Evolutionary conservation across 1,140 invertebrate species (phyloP).

Genomic region (Drosophila obscura): DNA sequence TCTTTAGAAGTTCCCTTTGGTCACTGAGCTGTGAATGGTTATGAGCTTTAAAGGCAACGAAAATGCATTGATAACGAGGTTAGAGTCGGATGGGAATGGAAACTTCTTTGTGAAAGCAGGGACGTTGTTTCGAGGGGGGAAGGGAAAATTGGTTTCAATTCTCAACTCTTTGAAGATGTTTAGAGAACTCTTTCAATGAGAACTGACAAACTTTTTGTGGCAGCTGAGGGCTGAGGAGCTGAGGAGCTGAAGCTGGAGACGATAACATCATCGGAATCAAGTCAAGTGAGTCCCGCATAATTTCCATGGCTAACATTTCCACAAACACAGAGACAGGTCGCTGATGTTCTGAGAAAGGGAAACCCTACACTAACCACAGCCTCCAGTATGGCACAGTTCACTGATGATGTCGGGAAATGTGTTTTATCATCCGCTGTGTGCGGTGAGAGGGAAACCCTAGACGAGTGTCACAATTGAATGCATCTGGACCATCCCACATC

Average conservation of each 20-base stretch:
- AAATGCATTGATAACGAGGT: conserved; percentile 39
- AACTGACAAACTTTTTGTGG: too few relatives aligned
- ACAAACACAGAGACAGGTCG: too few relatives aligned
- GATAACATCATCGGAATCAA: too few relatives aligned
- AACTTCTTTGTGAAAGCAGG: conserved; percentile 6
- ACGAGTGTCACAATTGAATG: conserved; percentile 41
- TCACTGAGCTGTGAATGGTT: conserved; percentile 68
- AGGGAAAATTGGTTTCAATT: background rate
- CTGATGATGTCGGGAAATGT: conserved; percentile 2
- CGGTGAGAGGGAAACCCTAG: conserved; percentile 28
- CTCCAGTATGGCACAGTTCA: conserved; percentile 2
- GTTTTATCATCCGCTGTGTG: conserved; percentile 22
- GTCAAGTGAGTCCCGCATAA: too few relatives aligned
- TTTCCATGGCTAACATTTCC: too few relatives aligned
- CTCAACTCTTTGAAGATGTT: too few relatives aligned
- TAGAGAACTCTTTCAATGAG: too few relatives aligned
- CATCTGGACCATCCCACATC: conserved; percentile 50
- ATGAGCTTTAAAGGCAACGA: conserved; percentile 56
- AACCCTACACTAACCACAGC: conserved; percentile 7
- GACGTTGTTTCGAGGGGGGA: background rate
- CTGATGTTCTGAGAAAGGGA: conserved; percentile 27
- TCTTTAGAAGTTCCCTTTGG: conserved; percentile 63
- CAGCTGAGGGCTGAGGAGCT: too few relatives aligned
- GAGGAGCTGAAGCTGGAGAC: too few relatives aligned
- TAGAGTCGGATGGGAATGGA: conserved; percentile 21